Evolutionary conservation across 2,113 vertebrate species (phyloP), one percentile per base, ranked within the genome.

Genomic region (Tautogolabrus adspersus): DNA sequence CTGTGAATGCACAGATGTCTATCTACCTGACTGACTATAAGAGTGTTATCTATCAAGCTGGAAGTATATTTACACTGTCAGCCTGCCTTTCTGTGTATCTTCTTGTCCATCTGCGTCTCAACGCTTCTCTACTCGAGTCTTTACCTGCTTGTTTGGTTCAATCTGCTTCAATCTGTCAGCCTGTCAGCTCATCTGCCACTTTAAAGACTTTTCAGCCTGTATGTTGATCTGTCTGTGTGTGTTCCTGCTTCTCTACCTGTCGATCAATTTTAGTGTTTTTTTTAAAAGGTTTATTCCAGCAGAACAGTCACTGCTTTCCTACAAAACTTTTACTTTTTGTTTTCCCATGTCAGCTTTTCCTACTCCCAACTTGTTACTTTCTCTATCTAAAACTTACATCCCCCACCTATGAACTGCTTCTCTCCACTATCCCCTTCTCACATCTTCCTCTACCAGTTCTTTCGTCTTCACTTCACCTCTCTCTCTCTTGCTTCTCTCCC

Each of bases 171-270:
- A 34, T 76, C 73, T 75, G 73, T 75, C 74, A 54, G 21, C 23
- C 64, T 80, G 79, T 55, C 83, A 80, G 46, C 77, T 71, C 76
- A 59, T 66, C 63, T 69, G 61, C 37, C 62, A 78, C 70, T 87
- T 65, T 79, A 63, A 85, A 83, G 65, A 69, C 61, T 44, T 62
- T 22, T 26, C 44, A 38, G 26, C 46, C 69, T 75, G 72, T 65
- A 62, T 59, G 83, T 83, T 69, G 64, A 65, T 75, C 72, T 58
- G 54, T 70, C 30, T 72, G 16, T 13, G n/a, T 46, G 19, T 16
- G 57, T 11, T 9, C 6, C 47, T 18, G 47, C 47, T 15, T 7
- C 7, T 19, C 67, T 78, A 52, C 71, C 71, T 72, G 75, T 69
- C 68, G 5, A 47, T 75, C 83, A 81, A 49, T 60, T 54, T 78